Evolutionary conservation across 2,113 vertebrate genomes (phyloP), one percentile per base, ranked within the genome.

Genomic region (Otocyon megalotis): DNA sequence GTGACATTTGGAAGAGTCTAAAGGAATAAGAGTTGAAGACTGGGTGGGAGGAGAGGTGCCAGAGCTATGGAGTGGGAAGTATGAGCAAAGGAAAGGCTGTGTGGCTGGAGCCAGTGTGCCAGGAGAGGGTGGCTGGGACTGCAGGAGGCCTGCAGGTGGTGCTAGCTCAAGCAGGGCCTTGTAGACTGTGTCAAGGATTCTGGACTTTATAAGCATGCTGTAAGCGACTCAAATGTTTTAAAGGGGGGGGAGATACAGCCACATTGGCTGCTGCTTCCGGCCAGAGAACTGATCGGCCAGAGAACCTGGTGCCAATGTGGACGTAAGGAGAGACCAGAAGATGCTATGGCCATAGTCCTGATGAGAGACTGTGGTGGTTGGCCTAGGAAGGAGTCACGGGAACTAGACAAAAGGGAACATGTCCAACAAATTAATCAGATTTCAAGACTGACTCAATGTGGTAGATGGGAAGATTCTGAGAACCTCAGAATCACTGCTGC

Each of bases 71-170:
- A 65, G 15, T 1, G 3, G 81, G 48, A 82, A 65, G 4, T 4
- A 48, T 0, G 14, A 58, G 16, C 62, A 30, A 0, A 8, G 71
- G 16, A 19, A 2, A 26, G 20, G 22, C 32, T 1, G 0, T 12
- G 14, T 13, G 58, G 53, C 48, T 4, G 63, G 15, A 30, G 30
- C 7, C 30, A 48, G 28, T 1, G 48, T 3, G 16, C 15, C 0
- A 1, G 30, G 8, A 5, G 16, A 22, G 48, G 48, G 48, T 10
- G 35, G 24, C 11, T 30, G 14, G 63, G 60, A 4, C 17, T 3
- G 26, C 22, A 1, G 43, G 13, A 37, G 37, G 5, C 12, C 13
- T 9, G 35, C 0, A 56, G 74, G 81, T 22, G 56, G 35, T 4
- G 37, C 8, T 5, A 1, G 79, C 12, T 76, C 20, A 2, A 24